These are phyloP conservation scores for Drosophila quadrilineata DNA, from an alignment of 1,140 invertebrate species.

Conservation along the genomic window DNA sequence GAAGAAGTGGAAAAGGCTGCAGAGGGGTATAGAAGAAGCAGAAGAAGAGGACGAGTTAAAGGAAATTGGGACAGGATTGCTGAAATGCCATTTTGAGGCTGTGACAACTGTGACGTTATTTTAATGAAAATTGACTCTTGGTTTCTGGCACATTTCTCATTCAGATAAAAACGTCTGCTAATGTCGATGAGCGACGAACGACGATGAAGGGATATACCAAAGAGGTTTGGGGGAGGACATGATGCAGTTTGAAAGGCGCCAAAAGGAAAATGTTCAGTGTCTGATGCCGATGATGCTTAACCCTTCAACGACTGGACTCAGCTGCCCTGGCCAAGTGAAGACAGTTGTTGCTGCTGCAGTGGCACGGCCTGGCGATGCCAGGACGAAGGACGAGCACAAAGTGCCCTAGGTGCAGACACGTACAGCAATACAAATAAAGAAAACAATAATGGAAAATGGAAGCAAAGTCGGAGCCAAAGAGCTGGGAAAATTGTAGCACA, in stretches of 20 bases:
- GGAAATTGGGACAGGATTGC: background rate
- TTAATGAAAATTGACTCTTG: slow-evolving; percentile 71
- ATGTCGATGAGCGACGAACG: too few species aligned
- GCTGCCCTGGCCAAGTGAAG: slow-evolving; percentile 55
- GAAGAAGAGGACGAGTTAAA: too few species aligned
- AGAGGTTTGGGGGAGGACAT: too few species aligned
- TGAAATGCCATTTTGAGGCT: slow-evolving; percentile 37
- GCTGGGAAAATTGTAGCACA: slow-evolving; percentile 47
- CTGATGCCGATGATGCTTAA: too few species aligned
- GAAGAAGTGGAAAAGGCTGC: background rate
- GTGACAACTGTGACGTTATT: slow-evolving; percentile 57
- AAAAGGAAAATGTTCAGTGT: too few species aligned
- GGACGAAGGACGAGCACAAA: slow-evolving; percentile 25
- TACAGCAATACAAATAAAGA: slow-evolving; percentile 77
- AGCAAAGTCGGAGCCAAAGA: slow-evolving; percentile 48
- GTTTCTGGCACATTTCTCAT: slow-evolving; percentile 27
- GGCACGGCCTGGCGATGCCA: too few species aligned
- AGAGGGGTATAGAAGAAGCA: background rate
- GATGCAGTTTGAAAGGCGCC: too few species aligned
- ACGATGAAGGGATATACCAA: too few species aligned
- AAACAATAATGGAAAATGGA: slow-evolving; percentile 79
- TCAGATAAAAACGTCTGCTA: background rate
- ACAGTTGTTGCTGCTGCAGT: slow-evolving; percentile 27
- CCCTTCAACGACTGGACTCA: slow-evolving; percentile 45
- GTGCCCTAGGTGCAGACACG: slow-evolving; percentile 75